Evolutionary conservation across 2,888 invertebrate genomes (phyloP), one percentile per base, ranked within the genome.

Genomic region (Drepanosiphum platanoidis): DNA sequence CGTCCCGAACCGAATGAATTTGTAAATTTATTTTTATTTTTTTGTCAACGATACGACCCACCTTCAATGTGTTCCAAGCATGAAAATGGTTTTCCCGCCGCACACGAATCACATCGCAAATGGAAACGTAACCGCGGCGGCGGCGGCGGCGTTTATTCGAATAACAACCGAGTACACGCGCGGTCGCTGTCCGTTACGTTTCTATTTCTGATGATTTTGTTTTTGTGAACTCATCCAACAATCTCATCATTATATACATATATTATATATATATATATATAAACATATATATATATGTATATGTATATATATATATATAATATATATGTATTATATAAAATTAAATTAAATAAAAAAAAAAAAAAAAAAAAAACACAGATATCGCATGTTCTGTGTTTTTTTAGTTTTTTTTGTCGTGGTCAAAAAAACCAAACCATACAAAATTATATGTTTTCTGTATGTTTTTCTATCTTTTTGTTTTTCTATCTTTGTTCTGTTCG

Each of bases 401-500:
- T n/a, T n/a, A n/a, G 52, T 80, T 86, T 86, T 79, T 86, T 87
- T 72, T 86, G 61, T 70, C 52, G 39, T 72, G 82, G 80, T 86
- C 52, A 86, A 36, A 42, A 77, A 77, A 39, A 58, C 58, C 66
- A n/a, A 77, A 52, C 32, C 84, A 77, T 52, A 58, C 39, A 34
- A 84, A 84, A 68, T 68, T 70, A 64, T 86, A 70, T 86, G 86
- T 86, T 87, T 86, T 86, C 30, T 82, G 86, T 87, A 81, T 88
- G 87, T 87, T 88, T 87, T 87, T 88, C 87, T 88, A 87, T 88
- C 87, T 88, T 86, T 88, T 88, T 88, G 87, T 88, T 88, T 88
- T 87, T 88, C 87, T 88, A 87, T 88, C 87, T 88, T 87, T 88
- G 87, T 87, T 88, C 87, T 88, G 87, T 88, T 88, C 88, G 88